Base-by-base conservation (phyloP, 1,140 invertebrate genomes). In the Drosophila leontia region DNA sequence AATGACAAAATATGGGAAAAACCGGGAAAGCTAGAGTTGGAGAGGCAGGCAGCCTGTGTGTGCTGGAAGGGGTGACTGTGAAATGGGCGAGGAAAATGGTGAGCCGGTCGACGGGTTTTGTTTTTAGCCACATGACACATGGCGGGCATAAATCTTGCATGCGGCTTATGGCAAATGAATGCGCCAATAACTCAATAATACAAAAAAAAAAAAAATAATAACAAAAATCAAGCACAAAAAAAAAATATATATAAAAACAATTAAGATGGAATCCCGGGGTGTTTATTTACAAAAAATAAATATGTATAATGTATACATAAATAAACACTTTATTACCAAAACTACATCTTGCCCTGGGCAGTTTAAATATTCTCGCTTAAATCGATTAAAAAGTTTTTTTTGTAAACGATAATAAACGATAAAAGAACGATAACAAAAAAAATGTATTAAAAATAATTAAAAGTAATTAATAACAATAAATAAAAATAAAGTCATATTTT, bases 141-240 rank as follows among this genome's bases (percentile, higher is more conserved):
- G 85, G 77, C 84, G 85, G 77, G 74, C 77, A 88, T 88, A 88
- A 88, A 88, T 88, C 84, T 88, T 88, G 84, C 55, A 90, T 84
- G 84, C 59, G 77, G 78, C 85, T 81, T 88, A 88, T 88, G 84
- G 84, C 84, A 88, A 88, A 88, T 90, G 85, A 88, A 88, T 88
- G 85, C 85, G 84, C 84, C 84, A 88, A 88, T 88, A 88, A 90
- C 84, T 88, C 84, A 88, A 88, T 88, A 84, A 79, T 61, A 64
- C 51, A 48, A 34, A 35, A 75, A 8, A 59, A 6, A 17, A 23
- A 5, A 6, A 17, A 23, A 5, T 3, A 13, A 35, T 19, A n/a
- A n/a, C n/a, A n/a, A n/a, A n/a, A n/a, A n/a, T 51, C 8, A 44
- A 34, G 39, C 26, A 8, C 7, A 41, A 34, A 47, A 50, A 39